phyloP scores from a whole-genome alignment of 2,797 vertebrate species.

The Muscicapa comitata region DNA sequence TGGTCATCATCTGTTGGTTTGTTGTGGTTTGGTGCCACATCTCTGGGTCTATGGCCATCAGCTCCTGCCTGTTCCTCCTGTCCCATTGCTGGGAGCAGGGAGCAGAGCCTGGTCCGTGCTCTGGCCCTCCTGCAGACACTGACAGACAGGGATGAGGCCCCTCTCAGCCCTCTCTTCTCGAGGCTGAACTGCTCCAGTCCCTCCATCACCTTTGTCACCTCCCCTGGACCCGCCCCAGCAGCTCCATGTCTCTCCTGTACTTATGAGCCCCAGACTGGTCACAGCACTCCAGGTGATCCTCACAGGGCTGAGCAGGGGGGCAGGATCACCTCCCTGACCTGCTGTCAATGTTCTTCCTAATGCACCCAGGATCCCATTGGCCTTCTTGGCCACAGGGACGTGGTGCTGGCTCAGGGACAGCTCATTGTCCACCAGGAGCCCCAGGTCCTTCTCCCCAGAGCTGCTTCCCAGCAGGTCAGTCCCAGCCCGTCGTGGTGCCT shows the following conservation, averaged over 20 bases:
- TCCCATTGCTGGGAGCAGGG: rapidly evolving
- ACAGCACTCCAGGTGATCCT: no score
- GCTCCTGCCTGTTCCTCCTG: rapidly evolving
- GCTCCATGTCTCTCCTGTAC: no score
- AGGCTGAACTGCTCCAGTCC: background rate
- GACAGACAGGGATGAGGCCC: background rate
- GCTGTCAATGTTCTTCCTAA: background rate
- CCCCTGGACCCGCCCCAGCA: no score
- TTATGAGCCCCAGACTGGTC: no score
- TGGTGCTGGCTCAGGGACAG: background rate
- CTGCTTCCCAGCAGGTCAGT: background rate
- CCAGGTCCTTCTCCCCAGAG: background rate
- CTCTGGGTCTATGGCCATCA: background rate
- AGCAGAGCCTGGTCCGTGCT: background rate
- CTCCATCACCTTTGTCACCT: background rate
- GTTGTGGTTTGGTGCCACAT: background rate
- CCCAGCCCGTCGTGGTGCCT: background rate
- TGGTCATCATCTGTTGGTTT: background rate
- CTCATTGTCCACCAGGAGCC: background rate
- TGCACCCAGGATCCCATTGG: background rate
- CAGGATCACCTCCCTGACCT: background rate
- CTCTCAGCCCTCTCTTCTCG: background rate
- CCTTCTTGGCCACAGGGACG: no score
- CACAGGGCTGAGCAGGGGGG: no score
- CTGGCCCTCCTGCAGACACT: background rate